Evolutionary conservation across 2,888 invertebrate genomes (phyloP).

Genomic region (Hirtodrosophila confusa): DNA sequence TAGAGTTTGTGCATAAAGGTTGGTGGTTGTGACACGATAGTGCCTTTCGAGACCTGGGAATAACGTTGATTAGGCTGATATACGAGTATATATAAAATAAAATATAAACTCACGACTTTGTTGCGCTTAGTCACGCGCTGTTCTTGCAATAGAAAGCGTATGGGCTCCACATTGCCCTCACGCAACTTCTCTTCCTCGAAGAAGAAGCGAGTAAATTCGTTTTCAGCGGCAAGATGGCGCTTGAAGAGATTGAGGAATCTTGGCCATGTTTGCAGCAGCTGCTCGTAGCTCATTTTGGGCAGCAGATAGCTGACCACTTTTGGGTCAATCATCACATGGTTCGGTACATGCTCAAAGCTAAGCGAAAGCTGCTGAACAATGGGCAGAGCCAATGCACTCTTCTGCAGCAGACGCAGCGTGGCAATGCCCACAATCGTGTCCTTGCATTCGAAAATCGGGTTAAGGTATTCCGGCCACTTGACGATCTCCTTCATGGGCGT

Average conservation of each 20-base stretch:
- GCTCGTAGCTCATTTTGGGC: conserved; percentile 69
- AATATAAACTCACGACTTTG: conserved; percentile 33
- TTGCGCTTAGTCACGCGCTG: conserved; percentile 23
- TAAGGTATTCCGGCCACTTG: conserved; percentile 47
- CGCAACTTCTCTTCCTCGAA: conserved; percentile 53
- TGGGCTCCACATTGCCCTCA: conserved; percentile 70
- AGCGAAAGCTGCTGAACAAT: conserved; percentile 61
- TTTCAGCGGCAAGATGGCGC: conserved; percentile 12
- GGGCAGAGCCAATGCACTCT: conserved; percentile 54
- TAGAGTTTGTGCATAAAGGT: conserved; percentile 60
- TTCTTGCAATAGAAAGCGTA: conserved; percentile 68
- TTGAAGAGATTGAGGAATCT: conserved; percentile 18
- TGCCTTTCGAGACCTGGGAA: conserved; percentile 12
- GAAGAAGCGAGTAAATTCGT: conserved; percentile 29
- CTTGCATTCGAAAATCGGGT: conserved; percentile 22
- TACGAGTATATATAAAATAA: too few species aligned
- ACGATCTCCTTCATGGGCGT: conserved; percentile 24
- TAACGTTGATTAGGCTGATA: too few species aligned
- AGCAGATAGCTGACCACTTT: conserved; percentile 66
- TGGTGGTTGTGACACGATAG: not conserved
- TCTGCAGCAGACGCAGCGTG: conserved; percentile 64
- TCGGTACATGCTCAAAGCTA: conserved; percentile 77
- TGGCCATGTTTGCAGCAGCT: conserved; percentile 71
- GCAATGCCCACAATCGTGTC: conserved; percentile 56
- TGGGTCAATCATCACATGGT: conserved; percentile 46